These are phyloP conservation scores for Machimus rusticus DNA, from an alignment of 2,888 invertebrate species.

Conservation along the genomic window DNA sequence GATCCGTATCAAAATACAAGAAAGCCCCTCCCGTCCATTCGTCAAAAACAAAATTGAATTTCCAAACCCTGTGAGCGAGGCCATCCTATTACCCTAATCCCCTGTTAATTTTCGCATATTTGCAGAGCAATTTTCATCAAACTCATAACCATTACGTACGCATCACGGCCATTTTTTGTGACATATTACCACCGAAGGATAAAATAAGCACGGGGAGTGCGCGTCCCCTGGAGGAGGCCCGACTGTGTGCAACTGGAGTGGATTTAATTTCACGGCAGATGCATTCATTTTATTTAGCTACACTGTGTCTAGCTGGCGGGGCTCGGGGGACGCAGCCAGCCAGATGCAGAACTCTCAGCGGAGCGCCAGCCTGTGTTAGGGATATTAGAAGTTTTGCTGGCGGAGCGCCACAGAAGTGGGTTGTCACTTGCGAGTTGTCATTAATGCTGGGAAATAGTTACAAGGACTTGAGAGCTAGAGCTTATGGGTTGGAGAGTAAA, in stretches of 20 bases:
- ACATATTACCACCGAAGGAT: slow-evolving; percentile 12
- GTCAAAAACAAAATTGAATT: not conserved
- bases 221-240: not conserved
- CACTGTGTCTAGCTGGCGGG: not conserved
- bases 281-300: slow-evolving; percentile 22
- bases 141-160: not conserved
- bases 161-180: slow-evolving; percentile 1
- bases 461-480: not conserved
- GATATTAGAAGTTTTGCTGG: not conserved
- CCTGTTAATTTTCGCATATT: slow-evolving; percentile 12
- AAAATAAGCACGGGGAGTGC: slow-evolving; percentile 13
- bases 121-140: slow-evolving; percentile 11
- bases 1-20: not conserved
- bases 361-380: not conserved
- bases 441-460: not conserved
- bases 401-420: not conserved
- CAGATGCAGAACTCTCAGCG: not conserved
- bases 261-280: slow-evolving; percentile 23
- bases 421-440: not conserved
- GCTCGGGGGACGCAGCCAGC: not conserved
- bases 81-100: not conserved
- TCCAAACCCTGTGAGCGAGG: not conserved
- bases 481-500: not conserved
- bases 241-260: not conserved
- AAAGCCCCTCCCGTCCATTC: not conserved